Base-by-base conservation (phyloP, 2,113 vertebrate genomes). In the Ia io region DNA sequence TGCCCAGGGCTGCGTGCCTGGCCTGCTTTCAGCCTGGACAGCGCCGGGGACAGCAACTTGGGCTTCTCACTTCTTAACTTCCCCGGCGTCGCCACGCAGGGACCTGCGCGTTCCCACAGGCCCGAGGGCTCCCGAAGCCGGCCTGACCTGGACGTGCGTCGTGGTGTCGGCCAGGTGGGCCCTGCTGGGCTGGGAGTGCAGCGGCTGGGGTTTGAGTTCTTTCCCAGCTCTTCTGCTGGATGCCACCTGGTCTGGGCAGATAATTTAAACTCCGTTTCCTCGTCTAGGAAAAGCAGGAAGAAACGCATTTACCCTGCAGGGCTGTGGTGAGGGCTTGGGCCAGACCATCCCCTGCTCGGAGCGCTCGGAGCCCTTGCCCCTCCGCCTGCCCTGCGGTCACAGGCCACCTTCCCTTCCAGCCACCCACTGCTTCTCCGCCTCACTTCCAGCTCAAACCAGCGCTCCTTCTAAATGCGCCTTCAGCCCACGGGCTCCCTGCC, bases 261-360 rank as follows among this genome's bases (percentile, higher is more conserved):
- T 70, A 20, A 32, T 37, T 93, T 69, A 51, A 61, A 90, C 32
- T 92, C 63, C 13, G 12, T 77, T 85, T 79, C 37, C 30, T 88
- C 28, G 30, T 71, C 59, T 88, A 67, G 71, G 82, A 90, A 76
- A 71, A 9, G 28, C n/a, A 13, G 28, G 42, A 20, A 70, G 51
- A 25, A n/a, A 65, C 83, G 23, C n/a, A 11, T 7, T 25, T 53
- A 32, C 42, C 37, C 59, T 16, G 1, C 2, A 18, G 42, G 42
- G 69, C 17, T 53, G 3, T 20, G 28, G 47, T 84, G 40, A 63
- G 32, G 28, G 25, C 56, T 3, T 22, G 53, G 53, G 53, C 20
- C 53, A 23, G 53, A 8, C 53, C 3, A 8, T 16, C 42, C 44
- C 40, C 73, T 32, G 30, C 14, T 42, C 77, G 3, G 37, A 37